A percentile compares a stretch with the other conserved stretches of the same genome.
Conservation (phyloP, 1,140 invertebrate species). For the Stegodyphus dumicola region DNA sequence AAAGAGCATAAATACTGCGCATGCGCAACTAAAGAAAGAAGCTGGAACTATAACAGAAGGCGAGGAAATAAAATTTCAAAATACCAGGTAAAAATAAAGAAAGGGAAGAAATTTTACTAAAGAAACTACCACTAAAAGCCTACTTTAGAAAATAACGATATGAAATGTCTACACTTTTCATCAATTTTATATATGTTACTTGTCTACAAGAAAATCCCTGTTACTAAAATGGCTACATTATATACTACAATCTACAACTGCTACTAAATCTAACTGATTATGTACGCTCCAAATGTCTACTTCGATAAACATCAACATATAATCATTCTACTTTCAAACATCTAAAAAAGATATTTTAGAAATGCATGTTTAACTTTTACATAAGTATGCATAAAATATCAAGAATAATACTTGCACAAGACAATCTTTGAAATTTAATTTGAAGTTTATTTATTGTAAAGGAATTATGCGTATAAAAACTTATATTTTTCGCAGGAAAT, state of each 20-base stretch:
- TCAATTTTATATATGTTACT: background rate
- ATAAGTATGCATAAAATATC: too few relatives aligned
- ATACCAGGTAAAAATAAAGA: background rate
- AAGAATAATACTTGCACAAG: too few relatives aligned
- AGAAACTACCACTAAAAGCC: background rate
- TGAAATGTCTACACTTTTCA: constrained; percentile 35
- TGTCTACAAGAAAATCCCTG: too few relatives aligned
- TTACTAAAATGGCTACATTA: too few relatives aligned
- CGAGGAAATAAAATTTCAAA: background rate
- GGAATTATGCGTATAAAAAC: too few relatives aligned
- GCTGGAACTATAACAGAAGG: background rate
- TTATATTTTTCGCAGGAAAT: too few relatives aligned
- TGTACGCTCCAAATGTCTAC: constrained; percentile 39
- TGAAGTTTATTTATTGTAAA: too few relatives aligned
- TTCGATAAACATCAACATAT: constrained; percentile 2
- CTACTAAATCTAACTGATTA: constrained; percentile 19
- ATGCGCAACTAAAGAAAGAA: background rate
- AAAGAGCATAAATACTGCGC: background rate
- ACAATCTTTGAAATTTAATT: too few relatives aligned
- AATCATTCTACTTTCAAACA: constrained; percentile 27
- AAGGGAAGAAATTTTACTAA: background rate
- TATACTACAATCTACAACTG: background rate
- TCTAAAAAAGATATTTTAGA: constrained; percentile 32
- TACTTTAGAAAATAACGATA: background rate
- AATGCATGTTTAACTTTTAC: constrained; percentile 11